Evolutionary conservation across 2,888 invertebrate species (phyloP).

Genomic region (Trilocha varians): DNA sequence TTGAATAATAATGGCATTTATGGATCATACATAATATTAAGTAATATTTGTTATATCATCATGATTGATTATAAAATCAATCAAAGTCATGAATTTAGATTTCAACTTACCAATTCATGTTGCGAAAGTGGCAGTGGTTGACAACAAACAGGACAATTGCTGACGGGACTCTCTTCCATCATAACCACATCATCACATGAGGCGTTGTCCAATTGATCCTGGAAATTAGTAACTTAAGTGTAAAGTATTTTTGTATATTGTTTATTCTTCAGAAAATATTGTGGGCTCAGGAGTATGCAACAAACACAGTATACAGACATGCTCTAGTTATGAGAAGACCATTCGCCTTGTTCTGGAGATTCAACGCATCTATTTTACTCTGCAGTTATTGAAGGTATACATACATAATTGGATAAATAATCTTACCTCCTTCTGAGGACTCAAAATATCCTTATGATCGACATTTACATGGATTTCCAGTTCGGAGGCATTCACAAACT

Average conservation of each 20-base stretch:
- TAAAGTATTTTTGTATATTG: not conserved
- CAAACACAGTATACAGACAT: too few relatives aligned
- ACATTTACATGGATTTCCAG: slow-evolving; percentile 90
- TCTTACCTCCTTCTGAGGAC: slow-evolving; percentile 72
- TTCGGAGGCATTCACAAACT: slow-evolving; percentile 82
- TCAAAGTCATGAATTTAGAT: not conserved
- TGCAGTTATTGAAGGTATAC: too few relatives aligned
- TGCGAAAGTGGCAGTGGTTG: slow-evolving; percentile 60
- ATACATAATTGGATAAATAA: slow-evolving; percentile 2
- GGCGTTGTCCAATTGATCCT: slow-evolving; percentile 67
- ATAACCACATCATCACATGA: slow-evolving; percentile 65
- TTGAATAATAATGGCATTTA: too few relatives aligned
- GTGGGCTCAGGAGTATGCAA: too few relatives aligned
- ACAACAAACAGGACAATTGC: slow-evolving; percentile 64
- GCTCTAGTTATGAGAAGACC: too few relatives aligned
- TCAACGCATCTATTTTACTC: too few relatives aligned
- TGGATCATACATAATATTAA: too few relatives aligned
- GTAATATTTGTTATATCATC: too few relatives aligned
- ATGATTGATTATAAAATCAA: too few relatives aligned
- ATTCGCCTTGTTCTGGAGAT: too few relatives aligned
- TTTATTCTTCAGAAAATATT: too few relatives aligned
- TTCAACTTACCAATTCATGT: slow-evolving; percentile 50
- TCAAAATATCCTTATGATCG: slow-evolving; percentile 86
- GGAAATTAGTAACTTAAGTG: slow-evolving; percentile 2
- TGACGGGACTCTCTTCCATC: slow-evolving; percentile 66